Conservation (phyloP, 2,888 invertebrate genomes). For the Scaptomyza flava region DNA sequence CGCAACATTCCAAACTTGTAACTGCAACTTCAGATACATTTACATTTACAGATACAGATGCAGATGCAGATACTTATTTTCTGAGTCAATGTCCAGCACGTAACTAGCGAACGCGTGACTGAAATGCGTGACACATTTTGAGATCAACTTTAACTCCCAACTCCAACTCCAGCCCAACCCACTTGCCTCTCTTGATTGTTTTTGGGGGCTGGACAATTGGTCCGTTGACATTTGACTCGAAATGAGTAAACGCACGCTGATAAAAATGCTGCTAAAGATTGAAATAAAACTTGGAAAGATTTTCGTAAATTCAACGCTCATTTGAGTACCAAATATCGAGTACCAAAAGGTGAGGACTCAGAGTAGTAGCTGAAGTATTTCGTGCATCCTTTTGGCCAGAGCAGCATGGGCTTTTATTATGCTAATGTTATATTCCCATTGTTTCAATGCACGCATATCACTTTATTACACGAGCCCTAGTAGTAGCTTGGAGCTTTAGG, state of each 20-base stretch:
- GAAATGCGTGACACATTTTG: conserved; percentile 69
- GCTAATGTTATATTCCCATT: conserved; percentile 80
- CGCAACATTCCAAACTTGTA: conserved; percentile 45
- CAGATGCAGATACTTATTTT: conserved; percentile 22
- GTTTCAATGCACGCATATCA: conserved; percentile 77
- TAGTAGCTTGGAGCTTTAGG: conserved; percentile 19
- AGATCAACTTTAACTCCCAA: neutral
- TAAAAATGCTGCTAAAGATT: neutral
- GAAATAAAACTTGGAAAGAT: neutral
- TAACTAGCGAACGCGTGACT: conserved; percentile 61
- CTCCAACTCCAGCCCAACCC: conserved; percentile 3
- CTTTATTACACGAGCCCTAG: conserved; percentile 68
- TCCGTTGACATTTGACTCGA: conserved; percentile 48
- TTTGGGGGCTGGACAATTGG: conserved; percentile 44
- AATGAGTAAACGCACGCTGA: conserved; percentile 35
- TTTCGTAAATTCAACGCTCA: no score
- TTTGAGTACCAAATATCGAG: conserved; percentile 6
- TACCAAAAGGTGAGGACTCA: neutral
- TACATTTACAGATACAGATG: neutral
- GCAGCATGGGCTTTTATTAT: conserved; percentile 75
- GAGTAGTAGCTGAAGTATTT: conserved; percentile 31
- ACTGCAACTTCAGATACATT: conserved; percentile 1
- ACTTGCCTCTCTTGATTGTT: neutral
- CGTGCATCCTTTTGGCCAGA: conserved; percentile 33
- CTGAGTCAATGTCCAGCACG: conserved; percentile 44